Evolutionary conservation across 2,888 invertebrate genomes (phyloP).

Genomic region (Erebia epiphron): DNA sequence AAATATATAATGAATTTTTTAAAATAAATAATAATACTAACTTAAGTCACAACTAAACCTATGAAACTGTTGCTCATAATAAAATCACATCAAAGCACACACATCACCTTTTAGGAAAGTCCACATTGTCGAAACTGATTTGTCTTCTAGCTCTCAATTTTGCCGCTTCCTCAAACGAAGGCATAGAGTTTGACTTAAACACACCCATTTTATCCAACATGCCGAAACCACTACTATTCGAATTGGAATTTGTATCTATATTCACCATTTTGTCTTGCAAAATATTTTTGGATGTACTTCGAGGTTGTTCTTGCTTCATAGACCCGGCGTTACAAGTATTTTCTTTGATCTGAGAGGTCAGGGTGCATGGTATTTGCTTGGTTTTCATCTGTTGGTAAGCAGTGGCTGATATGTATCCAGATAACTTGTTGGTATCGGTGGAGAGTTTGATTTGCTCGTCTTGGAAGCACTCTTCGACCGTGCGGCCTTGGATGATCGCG

Average conservation of each 20-base stretch:
- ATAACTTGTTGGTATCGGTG: constrained; percentile 63
- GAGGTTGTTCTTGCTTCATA: constrained; percentile 60
- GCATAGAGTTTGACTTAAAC: constrained; percentile 74
- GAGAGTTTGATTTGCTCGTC: constrained; percentile 69
- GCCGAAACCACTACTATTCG: constrained; percentile 63
- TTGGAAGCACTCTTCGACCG: constrained; percentile 84
- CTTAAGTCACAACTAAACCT: constrained; percentile 19
- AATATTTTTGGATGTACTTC: constrained; percentile 68
- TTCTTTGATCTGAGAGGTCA: constrained; percentile 70
- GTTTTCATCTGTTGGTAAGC: constrained; percentile 67
- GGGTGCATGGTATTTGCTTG: constrained; percentile 49
- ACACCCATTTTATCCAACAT: constrained; percentile 62
- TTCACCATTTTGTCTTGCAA: constrained; percentile 77
- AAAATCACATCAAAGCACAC: constrained; percentile 27
- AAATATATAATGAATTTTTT: neutral
- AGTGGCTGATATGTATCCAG: constrained; percentile 78
- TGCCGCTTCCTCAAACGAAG: constrained; percentile 72
- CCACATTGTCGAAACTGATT: constrained; percentile 83
- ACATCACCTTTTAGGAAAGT: constrained; percentile 74
- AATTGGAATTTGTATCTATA: constrained; percentile 69
- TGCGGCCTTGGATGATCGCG: constrained; percentile 85
- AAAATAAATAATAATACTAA: constrained; percentile 34
- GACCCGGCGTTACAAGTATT: constrained; percentile 58
- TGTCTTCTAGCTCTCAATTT: constrained; percentile 82
- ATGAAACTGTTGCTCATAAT: neutral